Evolutionary conservation across 2,888 invertebrate genomes (phyloP).

Genomic region (Syrphus vitripennis): DNA sequence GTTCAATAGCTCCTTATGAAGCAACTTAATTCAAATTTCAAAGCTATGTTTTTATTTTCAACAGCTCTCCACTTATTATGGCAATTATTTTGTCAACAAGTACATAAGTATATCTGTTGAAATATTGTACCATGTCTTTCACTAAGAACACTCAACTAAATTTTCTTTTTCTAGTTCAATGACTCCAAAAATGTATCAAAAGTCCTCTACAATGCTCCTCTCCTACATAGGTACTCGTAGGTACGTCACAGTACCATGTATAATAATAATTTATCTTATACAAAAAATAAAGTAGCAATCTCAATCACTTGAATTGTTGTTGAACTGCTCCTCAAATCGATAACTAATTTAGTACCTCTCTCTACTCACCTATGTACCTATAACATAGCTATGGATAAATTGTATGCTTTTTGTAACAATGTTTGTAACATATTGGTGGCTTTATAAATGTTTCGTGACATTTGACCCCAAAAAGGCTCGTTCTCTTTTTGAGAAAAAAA

Average conservation of each 20-base stretch:
- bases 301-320: neutral
- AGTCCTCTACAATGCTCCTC: neutral
- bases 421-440: neutral
- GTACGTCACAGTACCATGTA: neutral
- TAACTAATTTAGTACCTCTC: conserved; percentile 6
- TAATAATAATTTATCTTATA: neutral
- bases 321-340: conserved; percentile 3
- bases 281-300: neutral
- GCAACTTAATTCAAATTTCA: neutral
- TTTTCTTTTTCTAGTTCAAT: neutral
- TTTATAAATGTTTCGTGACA: neutral
- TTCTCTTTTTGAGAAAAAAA: neutral
- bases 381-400: neutral
- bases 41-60: neutral
- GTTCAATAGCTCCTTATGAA: no score
- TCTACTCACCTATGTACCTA: neutral
- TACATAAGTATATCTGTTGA: no score
- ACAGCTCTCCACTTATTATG: neutral
- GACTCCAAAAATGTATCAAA: neutral
- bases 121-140: neutral
- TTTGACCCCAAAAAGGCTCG: neutral
- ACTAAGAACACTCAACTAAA: neutral
- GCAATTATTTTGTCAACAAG: neutral
- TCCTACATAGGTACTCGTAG: neutral
- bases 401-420: neutral